Evolutionary conservation across 2,888 invertebrate genomes (phyloP).

Genomic region (Leucoma salicis): DNA sequence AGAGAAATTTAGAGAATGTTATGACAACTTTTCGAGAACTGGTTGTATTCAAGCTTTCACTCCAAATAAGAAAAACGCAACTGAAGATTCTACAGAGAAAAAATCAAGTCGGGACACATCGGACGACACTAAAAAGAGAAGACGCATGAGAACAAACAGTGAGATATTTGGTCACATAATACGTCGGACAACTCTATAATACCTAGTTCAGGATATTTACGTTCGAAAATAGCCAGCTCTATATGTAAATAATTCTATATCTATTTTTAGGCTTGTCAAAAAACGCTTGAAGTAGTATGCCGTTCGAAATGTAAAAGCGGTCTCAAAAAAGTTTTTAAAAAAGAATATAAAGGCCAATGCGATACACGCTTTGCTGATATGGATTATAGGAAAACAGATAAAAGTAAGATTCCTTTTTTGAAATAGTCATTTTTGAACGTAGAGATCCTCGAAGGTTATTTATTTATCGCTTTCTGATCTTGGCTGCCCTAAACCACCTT

Average conservation of each 20-base stretch:
- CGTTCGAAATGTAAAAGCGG: constrained; percentile 2
- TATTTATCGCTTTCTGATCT: too few species aligned
- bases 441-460: too few species aligned
- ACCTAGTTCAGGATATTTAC: constrained; percentile 1
- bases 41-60: constrained; percentile 38
- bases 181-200: not conserved
- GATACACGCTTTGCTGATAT: constrained; percentile 1
- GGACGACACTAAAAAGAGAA: not conserved
- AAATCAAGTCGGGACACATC: not conserved
- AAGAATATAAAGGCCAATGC: constrained; percentile 1
- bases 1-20: constrained; percentile 26
- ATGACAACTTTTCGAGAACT: constrained; percentile 27
- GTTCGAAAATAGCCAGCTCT: constrained; percentile 9
- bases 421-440: constrained; percentile 7
- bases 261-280: constrained; percentile 13
- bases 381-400: not conserved
- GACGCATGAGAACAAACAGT: not conserved
- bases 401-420: constrained; percentile 1
- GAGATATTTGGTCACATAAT: constrained; percentile 2
- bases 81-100: not conserved
- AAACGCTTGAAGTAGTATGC: constrained; percentile 8
- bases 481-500: too few species aligned
- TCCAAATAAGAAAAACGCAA: not conserved
- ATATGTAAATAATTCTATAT: not conserved
- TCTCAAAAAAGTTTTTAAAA: constrained; percentile 2